Evolutionary conservation across 2,113 vertebrate species (phyloP).

Genomic region (Pyrgilauda ruficollis): DNA sequence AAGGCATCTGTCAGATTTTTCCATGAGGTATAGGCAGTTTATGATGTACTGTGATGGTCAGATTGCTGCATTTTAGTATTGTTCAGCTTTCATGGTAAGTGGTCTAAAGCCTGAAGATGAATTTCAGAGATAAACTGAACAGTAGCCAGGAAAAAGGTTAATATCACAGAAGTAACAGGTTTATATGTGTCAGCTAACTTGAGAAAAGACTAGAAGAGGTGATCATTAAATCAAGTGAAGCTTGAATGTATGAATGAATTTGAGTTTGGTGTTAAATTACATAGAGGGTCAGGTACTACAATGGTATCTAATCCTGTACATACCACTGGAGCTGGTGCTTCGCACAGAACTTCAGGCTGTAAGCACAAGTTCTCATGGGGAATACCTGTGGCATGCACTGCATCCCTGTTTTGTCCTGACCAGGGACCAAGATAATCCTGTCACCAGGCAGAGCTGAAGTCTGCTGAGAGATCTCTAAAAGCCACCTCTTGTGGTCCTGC

Average conservation of each 20-base stretch:
- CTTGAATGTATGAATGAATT: background rate
- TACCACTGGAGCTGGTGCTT: background rate
- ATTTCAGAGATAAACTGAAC: background rate
- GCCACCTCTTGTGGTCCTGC: background rate
- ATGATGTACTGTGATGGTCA: background rate
- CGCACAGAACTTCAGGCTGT: background rate
- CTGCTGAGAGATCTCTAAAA: background rate
- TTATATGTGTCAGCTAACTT: background rate
- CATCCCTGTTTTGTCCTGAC: background rate
- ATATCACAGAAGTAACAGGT: background rate
- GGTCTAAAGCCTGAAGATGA: background rate
- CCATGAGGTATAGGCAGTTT: background rate
- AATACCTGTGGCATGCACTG: background rate
- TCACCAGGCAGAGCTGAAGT: background rate
- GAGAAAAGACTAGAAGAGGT: background rate
- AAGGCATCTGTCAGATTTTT: slow-evolving; percentile 16
- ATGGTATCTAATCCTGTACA: background rate
- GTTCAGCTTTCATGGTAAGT: background rate
- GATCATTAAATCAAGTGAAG: background rate
- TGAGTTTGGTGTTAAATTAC: background rate
- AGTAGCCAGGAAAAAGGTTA: background rate
- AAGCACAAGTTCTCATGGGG: background rate
- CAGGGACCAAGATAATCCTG: background rate
- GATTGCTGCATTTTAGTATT: background rate
- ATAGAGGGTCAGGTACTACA: background rate